Evolutionary conservation across 2,113 vertebrate genomes (phyloP).

Genomic region (Indicator maculatus): DNA sequence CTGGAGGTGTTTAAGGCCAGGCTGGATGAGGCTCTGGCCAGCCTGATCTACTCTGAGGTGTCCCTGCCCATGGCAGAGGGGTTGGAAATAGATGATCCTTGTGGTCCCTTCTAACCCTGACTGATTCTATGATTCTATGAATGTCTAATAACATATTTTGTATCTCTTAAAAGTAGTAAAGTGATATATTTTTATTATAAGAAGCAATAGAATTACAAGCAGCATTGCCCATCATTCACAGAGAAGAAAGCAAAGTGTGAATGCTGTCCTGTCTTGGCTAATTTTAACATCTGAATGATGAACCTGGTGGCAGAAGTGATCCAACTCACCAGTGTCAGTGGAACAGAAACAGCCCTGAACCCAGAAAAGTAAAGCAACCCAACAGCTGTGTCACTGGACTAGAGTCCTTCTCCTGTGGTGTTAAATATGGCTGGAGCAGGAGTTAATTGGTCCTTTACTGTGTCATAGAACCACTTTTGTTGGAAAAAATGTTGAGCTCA

Average conservation of each 20-base stretch:
- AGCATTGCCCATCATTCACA: neutral
- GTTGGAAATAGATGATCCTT: no score
- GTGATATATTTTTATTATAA: neutral
- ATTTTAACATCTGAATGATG: neutral
- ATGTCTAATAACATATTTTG: neutral
- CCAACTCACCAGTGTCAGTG: neutral
- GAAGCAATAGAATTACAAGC: neutral
- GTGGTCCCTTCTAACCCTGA: no score
- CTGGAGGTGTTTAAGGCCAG: no score
- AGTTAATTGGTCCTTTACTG: neutral
- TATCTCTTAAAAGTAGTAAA: neutral
- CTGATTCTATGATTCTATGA: no score
- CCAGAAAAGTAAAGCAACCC: neutral
- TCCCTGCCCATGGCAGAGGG: no score
- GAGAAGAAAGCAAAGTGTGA: neutral
- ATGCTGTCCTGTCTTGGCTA: neutral
- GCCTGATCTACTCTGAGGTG: no score
- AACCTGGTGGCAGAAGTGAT: neutral
- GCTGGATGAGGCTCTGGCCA: no score
- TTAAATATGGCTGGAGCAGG: neutral
- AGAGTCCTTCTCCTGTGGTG: neutral
- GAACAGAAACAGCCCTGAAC: neutral
- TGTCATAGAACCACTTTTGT: no score
- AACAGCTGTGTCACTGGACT: neutral
- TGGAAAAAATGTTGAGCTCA: no score